Evolutionary conservation across 1,140 invertebrate genomes (phyloP).

Genomic region (Gonatopus flavifemur): DNA sequence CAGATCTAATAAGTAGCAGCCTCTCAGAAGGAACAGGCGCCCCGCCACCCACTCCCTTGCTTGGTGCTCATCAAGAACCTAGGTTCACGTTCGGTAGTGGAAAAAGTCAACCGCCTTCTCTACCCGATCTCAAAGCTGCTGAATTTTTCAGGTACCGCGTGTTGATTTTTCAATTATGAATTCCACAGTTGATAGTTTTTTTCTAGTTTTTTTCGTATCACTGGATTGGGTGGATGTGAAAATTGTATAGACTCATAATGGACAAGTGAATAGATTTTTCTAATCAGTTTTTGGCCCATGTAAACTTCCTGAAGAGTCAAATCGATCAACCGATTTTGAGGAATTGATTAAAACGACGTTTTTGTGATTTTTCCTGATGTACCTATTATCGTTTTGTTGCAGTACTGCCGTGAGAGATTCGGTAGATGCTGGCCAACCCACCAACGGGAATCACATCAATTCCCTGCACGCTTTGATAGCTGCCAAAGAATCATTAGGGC

Average conservation of each 20-base stretch:
- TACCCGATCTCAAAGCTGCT: slow-evolving; percentile 61
- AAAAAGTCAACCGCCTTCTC: slow-evolving; percentile 58
- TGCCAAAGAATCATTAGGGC: slow-evolving; percentile 36
- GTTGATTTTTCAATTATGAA: too few relatives aligned
- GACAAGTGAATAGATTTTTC: too few relatives aligned
- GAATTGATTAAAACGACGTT: too few relatives aligned
- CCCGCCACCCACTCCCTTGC: slow-evolving; percentile 35
- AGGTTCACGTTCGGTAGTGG: slow-evolving; percentile 56
- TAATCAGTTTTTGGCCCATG: too few relatives aligned
- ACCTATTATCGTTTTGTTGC: background rate
- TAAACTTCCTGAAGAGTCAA: too few relatives aligned
- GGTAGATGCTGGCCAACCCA: slow-evolving; percentile 53
- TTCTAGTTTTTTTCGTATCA: too few relatives aligned
- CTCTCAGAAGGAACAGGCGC: slow-evolving; percentile 14
- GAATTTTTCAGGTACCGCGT: slow-evolving; percentile 67
- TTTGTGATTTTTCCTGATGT: too few relatives aligned
- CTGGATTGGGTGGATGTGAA: too few relatives aligned
- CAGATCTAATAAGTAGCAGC: background rate
- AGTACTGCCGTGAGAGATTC: slow-evolving; percentile 56
- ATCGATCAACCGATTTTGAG: too few relatives aligned
- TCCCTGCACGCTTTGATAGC: slow-evolving; percentile 40
- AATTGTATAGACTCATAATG: too few relatives aligned
- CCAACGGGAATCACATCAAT: slow-evolving; percentile 39
- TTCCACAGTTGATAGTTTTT: too few relatives aligned
- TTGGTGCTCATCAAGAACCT: slow-evolving; percentile 40